Percentiles rank a stretch among this genome's conserved stretches.
Evolutionary conservation across 2,113 vertebrate species (phyloP).

Genomic region (Anguilla japonica): DNA sequence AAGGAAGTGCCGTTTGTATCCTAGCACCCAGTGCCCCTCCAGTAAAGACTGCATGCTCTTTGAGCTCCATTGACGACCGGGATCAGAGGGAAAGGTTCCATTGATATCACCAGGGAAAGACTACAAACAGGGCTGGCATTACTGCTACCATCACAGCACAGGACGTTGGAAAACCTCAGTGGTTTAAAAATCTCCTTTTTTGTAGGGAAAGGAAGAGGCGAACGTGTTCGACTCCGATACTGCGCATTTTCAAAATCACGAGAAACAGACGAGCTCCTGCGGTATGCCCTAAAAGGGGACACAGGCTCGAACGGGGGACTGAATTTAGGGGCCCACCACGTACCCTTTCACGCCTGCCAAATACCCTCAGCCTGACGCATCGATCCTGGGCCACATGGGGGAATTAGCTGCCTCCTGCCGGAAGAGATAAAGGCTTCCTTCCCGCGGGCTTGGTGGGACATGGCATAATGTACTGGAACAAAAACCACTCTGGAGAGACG

Average conservation of each 20-base stretch:
- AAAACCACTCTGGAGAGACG: background rate
- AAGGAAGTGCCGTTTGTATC: background rate
- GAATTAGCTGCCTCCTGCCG: constrained; percentile 60
- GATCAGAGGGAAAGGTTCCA: background rate
- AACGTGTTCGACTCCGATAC: background rate
- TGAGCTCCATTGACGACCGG: background rate
- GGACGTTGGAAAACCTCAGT: background rate
- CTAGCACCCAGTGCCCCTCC: background rate
- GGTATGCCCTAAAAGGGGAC: background rate
- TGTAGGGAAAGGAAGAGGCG: background rate
- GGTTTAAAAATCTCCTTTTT: background rate
- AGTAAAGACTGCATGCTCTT: background rate
- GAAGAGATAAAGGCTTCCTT: constrained; percentile 57
- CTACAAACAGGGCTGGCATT: background rate
- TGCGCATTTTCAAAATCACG: background rate
- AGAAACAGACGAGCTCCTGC: background rate
- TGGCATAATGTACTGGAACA: background rate
- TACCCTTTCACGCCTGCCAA: constrained; percentile 30
- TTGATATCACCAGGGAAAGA: background rate
- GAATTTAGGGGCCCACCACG: constrained; percentile 27
- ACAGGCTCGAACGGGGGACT: background rate
- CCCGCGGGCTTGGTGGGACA: background rate
- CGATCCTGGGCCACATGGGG: constrained; percentile 51
- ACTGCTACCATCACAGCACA: background rate
- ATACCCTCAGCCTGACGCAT: constrained; percentile 39